These are phyloP conservation scores for Apodemia zela DNA, from an alignment of 2,888 invertebrate genomes.

Conservation along the genomic window DNA sequence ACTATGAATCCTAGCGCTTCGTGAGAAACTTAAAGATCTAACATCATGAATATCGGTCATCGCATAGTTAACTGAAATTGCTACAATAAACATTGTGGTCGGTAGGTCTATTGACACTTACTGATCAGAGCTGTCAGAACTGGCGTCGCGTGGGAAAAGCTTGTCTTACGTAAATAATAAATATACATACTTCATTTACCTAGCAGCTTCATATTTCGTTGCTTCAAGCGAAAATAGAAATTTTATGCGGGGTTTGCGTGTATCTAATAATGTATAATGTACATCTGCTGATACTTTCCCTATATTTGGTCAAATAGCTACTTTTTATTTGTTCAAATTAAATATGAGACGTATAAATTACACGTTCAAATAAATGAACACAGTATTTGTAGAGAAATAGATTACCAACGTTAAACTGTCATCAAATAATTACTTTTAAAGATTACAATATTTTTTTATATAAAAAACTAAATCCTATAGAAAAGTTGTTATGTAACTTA, in stretches of 20 bases:
- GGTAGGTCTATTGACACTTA: slow-evolving; percentile 53
- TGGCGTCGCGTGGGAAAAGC: slow-evolving; percentile 58
- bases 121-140: slow-evolving; percentile 48
- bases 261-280: background rate
- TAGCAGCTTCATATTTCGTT: background rate
- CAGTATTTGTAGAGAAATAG: no score
- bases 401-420: no score
- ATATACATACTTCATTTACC: slow-evolving; percentile 17
- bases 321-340: background rate
- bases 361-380: no score
- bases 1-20: background rate
- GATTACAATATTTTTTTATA: no score
- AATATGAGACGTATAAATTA: background rate
- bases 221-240: background rate
- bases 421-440: no score
- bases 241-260: background rate
- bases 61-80: slow-evolving; percentile 21
- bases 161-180: slow-evolving; percentile 64
- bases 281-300: background rate
- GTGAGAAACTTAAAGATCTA: background rate
- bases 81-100: slow-evolving; percentile 20
- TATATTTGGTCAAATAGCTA: background rate
- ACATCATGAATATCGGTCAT: slow-evolving; percentile 26
- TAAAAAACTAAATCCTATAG: no score
- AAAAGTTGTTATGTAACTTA: no score